These are phyloP conservation scores for Catostylus mosaicus DNA, from an alignment of 30 jellyfish, hydroid and myxozoan species.

Conservation along the genomic window DNA sequence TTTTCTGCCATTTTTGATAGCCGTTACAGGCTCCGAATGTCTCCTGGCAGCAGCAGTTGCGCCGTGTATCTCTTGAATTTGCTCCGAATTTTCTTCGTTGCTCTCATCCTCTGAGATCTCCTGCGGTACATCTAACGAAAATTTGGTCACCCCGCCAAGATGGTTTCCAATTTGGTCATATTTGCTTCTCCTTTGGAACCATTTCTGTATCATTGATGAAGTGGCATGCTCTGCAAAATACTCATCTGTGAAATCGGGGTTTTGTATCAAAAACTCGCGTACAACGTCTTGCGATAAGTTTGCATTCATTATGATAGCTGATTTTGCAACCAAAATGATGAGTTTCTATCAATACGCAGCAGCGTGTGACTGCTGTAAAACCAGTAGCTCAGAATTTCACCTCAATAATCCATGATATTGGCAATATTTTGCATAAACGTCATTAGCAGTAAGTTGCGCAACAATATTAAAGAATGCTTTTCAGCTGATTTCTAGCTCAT, in stretches of 20 bases:
- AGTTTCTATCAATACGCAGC: too few relatives aligned
- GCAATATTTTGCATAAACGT: too few relatives aligned
- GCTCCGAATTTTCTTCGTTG: constrained; percentile 11
- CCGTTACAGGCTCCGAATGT: constrained; percentile 47
- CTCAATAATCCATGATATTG: too few relatives aligned
- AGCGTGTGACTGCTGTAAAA: too few relatives aligned
- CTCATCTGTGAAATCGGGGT: constrained; percentile 66
- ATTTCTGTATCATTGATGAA: constrained; percentile 49
- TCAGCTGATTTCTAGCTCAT: too few relatives aligned
- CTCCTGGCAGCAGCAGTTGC: constrained; percentile 20
- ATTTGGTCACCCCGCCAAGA: not conserved
- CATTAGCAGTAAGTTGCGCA: too few relatives aligned
- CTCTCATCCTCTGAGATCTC: constrained; percentile 54
- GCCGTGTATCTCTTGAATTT: not conserved
- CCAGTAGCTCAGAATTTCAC: too few relatives aligned
- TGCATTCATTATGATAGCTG: constrained; percentile 13
- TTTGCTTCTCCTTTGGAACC: constrained; percentile 69
- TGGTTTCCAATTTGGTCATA: constrained; percentile 7
- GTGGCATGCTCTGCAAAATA: constrained; percentile 71
- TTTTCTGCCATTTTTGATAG: constrained; percentile 24
- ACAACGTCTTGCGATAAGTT: constrained; percentile 40
- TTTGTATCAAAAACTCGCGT: constrained; percentile 31
- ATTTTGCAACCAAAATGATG: too few relatives aligned
- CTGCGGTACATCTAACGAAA: constrained; percentile 34
- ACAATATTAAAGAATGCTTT: too few relatives aligned